Conservation (phyloP, 2,888 invertebrate genomes). For the Caenorhabditis japonica region DNA sequence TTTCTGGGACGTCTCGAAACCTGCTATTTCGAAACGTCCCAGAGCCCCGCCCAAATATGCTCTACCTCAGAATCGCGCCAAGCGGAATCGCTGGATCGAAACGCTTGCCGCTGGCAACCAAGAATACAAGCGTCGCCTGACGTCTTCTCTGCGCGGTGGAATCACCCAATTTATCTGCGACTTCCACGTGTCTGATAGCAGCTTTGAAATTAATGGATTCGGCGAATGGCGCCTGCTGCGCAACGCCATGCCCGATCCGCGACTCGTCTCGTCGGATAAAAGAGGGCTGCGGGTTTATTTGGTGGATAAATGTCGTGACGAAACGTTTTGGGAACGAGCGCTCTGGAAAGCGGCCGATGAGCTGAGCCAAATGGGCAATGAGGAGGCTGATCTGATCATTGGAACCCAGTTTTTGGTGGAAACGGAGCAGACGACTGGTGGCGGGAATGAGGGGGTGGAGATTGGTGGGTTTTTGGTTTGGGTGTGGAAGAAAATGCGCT, state of each 20-base stretch:
- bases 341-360: constrained; percentile 42
- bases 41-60: no score
- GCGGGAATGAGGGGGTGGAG: not conserved
- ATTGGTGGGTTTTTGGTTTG: not conserved
- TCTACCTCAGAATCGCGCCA: constrained; percentile 45
- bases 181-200: constrained; percentile 55
- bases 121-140: constrained; percentile 22
- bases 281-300: constrained; percentile 53
- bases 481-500: no score
- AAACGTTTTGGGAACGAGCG: constrained; percentile 42
- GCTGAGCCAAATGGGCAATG: constrained; percentile 9
- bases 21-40: no score
- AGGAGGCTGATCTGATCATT: constrained; percentile 1
- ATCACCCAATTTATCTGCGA: constrained; percentile 60
- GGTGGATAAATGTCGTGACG: constrained; percentile 51
- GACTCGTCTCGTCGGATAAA: constrained; percentile 48
- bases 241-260: constrained; percentile 57
- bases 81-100: constrained; percentile 43
- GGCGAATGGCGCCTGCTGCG: constrained; percentile 62
- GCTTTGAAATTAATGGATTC: constrained; percentile 60
- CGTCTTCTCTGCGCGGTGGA: constrained; percentile 41
- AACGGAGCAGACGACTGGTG: not conserved
- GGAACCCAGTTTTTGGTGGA: constrained; percentile 6
- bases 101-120: constrained; percentile 29
- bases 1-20: no score